phyloP scores from a whole-genome alignment of 2,888 invertebrate species.

The Polydrusus pterygomalis region DNA sequence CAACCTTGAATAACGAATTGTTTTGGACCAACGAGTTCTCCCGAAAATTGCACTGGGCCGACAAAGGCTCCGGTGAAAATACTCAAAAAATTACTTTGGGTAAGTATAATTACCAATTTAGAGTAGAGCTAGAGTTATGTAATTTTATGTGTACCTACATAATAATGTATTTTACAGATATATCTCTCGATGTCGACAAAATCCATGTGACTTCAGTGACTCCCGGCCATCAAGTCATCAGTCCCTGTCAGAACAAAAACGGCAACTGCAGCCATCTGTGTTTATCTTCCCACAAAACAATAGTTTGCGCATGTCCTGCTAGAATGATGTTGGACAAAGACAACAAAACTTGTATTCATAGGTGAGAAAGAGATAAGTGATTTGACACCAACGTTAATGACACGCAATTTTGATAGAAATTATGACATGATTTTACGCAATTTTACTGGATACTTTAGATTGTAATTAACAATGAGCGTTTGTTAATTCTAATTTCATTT shows the following conservation, averaged over 20 bases:
- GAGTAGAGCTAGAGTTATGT: too few species aligned
- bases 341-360: slow-evolving; percentile 76
- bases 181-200: slow-evolving; percentile 29
- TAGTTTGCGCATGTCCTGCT: slow-evolving; percentile 79
- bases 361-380: slow-evolving; percentile 56
- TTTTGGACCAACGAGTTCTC: slow-evolving; percentile 82
- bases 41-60: slow-evolving; percentile 77
- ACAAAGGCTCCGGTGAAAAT: slow-evolving; percentile 70
- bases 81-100: slow-evolving; percentile 70
- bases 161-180: slow-evolving; percentile 34
- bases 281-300: slow-evolving; percentile 71
- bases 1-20: slow-evolving; percentile 77
- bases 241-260: slow-evolving; percentile 74
- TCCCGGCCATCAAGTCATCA: slow-evolving; percentile 31
- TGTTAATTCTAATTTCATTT: not conserved
- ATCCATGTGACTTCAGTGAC: slow-evolving; percentile 49
- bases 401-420: not conserved
- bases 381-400: not conserved
- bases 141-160: too few species aligned
- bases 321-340: slow-evolving; percentile 76
- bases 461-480: too few species aligned
- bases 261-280: slow-evolving; percentile 86
- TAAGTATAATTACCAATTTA: slow-evolving; percentile 57
- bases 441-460: too few species aligned
- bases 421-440: too few species aligned